Conservation (phyloP, 2,888 invertebrate species). For the Oxycera nigricornis region DNA sequence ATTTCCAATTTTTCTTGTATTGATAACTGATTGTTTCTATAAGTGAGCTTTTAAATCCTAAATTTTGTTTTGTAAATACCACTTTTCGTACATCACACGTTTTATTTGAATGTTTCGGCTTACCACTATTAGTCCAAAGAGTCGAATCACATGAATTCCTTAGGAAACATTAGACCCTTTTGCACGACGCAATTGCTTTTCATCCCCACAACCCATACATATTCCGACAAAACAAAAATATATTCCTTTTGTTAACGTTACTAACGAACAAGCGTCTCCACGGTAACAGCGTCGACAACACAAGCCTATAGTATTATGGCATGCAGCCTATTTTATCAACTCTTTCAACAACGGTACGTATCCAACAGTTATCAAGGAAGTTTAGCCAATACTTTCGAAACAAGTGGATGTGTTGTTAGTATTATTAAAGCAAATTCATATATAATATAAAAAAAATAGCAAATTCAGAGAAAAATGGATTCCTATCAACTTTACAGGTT, state of each 20-base stretch:
- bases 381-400: slow-evolving; percentile 43
- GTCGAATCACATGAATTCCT: background rate
- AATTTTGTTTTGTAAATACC: too few relatives aligned
- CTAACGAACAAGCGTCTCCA: slow-evolving; percentile 32
- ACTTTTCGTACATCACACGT: too few relatives aligned
- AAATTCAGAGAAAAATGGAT: background rate
- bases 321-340: background rate
- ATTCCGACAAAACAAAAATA: background rate
- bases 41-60: too few relatives aligned
- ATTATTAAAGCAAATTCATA: too few relatives aligned
- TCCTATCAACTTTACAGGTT: slow-evolving; percentile 25
- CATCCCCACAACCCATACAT: background rate
- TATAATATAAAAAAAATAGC: too few relatives aligned
- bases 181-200: background rate
- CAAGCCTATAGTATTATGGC: background rate
- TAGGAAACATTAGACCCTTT: background rate
- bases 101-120: too few relatives aligned
- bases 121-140: too few relatives aligned
- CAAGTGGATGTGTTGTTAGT: slow-evolving; percentile 20
- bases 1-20: too few relatives aligned
- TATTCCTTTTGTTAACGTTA: slow-evolving; percentile 9
- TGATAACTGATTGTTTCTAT: too few relatives aligned
- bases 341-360: background rate
- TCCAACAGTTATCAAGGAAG: slow-evolving; percentile 24
- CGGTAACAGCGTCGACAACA: slow-evolving; percentile 41